A percentile compares a stretch with the other conserved stretches of the same genome.
These are phyloP conservation scores for Leucophenga varia DNA, from an alignment of 1,140 invertebrate genomes.

Conservation along the genomic window DNA sequence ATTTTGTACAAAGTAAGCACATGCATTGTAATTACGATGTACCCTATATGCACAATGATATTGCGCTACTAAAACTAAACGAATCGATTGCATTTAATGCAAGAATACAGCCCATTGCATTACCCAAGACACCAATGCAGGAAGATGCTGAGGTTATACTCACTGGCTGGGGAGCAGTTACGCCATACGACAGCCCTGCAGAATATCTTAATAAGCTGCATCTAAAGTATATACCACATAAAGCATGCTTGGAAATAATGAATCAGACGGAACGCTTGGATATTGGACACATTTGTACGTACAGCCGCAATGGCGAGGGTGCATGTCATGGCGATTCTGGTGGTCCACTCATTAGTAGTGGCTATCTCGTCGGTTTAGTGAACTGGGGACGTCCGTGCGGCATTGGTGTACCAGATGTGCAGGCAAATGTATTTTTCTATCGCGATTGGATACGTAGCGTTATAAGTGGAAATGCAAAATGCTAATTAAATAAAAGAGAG, in stretches of 20 bases:
- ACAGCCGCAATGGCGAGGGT: constrained; percentile 61
- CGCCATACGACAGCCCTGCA: constrained; percentile 12
- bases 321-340: constrained; percentile 60
- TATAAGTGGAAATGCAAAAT: constrained; percentile 29
- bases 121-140: constrained; percentile 10
- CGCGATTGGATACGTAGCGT: constrained; percentile 39
- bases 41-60: constrained; percentile 57
- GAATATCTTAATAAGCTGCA: constrained; percentile 32
- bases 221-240: constrained; percentile 23
- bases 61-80: constrained; percentile 57
- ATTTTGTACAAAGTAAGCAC: constrained; percentile 22
- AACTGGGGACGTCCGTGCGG: constrained; percentile 62
- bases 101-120: constrained; percentile 53
- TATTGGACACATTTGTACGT: constrained; percentile 61
- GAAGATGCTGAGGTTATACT: constrained; percentile 44
- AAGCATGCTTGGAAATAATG: constrained; percentile 30
- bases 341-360: constrained; percentile 53
- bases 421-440: constrained; percentile 51
- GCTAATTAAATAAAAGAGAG: constrained; percentile 12
- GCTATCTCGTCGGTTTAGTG: constrained; percentile 57
- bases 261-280: constrained; percentile 30
- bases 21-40: constrained; percentile 40
- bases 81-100: constrained; percentile 53
- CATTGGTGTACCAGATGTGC: constrained; percentile 58
- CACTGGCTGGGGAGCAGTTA: constrained; percentile 60